A percentile compares a stretch with the other conserved stretches of the same genome.
Conservation (phyloP, 2,888 invertebrate species). For the Pyrrhosoma nymphula region DNA sequence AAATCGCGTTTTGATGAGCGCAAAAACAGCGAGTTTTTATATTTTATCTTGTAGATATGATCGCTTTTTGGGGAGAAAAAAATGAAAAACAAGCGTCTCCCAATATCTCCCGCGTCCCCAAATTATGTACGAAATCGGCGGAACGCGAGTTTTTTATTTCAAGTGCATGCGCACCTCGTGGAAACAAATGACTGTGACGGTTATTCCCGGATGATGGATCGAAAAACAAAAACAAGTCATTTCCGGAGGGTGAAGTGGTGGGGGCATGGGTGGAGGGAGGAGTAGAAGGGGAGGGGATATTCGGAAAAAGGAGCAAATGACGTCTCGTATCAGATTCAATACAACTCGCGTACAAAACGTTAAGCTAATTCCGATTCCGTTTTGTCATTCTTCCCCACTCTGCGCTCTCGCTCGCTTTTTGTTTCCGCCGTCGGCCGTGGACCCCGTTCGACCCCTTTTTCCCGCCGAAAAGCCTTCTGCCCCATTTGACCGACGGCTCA, state of each 20-base stretch:
- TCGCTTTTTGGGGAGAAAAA: neutral
- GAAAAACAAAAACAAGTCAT: conserved; percentile 28
- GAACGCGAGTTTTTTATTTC: neutral
- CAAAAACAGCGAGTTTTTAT: conserved; percentile 25
- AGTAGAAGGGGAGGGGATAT: neutral
- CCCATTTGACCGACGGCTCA: neutral
- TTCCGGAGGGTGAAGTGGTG: conserved; percentile 18
- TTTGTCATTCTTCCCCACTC: neutral
- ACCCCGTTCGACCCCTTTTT: neutral
- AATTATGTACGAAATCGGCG: conserved; percentile 33
- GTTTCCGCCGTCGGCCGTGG: neutral
- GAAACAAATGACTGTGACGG: conserved; percentile 36
- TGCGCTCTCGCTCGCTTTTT: neutral
- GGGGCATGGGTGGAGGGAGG: neutral
- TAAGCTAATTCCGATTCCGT: conserved; percentile 39
- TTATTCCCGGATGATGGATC: conserved; percentile 50
- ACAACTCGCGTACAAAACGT: neutral
- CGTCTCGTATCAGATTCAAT: conserved; percentile 44
- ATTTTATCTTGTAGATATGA: conserved; percentile 21
- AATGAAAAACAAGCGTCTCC: conserved; percentile 26
- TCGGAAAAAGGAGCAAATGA: conserved; percentile 1
- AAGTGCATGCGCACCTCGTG: conserved; percentile 37
- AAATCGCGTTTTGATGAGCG: conserved; percentile 46
- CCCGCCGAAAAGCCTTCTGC: neutral
- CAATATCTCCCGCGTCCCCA: neutral